Evolutionary conservation across 1,140 invertebrate species (phyloP).

Genomic region (Heliothis virescens): DNA sequence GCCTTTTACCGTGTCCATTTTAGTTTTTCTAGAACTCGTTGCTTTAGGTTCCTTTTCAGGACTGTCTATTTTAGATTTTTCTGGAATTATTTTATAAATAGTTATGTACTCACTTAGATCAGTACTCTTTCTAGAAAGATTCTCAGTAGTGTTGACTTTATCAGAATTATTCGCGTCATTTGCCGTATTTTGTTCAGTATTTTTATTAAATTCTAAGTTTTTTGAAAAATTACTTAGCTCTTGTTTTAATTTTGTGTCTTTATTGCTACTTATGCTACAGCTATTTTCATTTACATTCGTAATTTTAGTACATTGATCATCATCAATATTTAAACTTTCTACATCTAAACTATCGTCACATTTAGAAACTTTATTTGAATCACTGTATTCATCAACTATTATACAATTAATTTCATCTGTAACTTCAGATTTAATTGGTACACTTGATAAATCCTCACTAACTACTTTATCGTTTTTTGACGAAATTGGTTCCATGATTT

Average conservation of each 20-base stretch:
- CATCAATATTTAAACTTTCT: not conserved
- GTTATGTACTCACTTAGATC: conserved; percentile 58
- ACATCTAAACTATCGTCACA: not conserved
- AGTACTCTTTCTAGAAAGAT: conserved; percentile 35
- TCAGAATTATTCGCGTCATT: conserved; percentile 36
- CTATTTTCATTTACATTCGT: not conserved
- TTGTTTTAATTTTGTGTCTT: not conserved
- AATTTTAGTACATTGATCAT: not conserved
- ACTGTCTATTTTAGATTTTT: conserved; percentile 26
- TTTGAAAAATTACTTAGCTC: not conserved
- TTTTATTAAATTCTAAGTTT: too few relatives aligned
- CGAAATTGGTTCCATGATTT: not conserved
- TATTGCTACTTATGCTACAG: too few relatives aligned
- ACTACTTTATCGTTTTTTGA: not conserved
- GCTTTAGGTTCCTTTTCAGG: conserved; percentile 22
- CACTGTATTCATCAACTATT: too few relatives aligned
- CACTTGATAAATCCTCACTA: not conserved
- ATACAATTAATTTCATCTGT: not conserved
- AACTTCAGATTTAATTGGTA: not conserved
- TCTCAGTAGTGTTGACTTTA: conserved; percentile 42
- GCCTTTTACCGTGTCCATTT: not conserved
- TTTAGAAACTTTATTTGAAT: not conserved
- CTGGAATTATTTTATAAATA: conserved; percentile 65
- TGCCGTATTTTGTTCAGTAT: not conserved
- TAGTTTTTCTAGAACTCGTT: not conserved